These are phyloP conservation scores for Hippoglossus stenolepis DNA, from an alignment of 2,113 vertebrate genomes.

Conservation along the genomic window DNA sequence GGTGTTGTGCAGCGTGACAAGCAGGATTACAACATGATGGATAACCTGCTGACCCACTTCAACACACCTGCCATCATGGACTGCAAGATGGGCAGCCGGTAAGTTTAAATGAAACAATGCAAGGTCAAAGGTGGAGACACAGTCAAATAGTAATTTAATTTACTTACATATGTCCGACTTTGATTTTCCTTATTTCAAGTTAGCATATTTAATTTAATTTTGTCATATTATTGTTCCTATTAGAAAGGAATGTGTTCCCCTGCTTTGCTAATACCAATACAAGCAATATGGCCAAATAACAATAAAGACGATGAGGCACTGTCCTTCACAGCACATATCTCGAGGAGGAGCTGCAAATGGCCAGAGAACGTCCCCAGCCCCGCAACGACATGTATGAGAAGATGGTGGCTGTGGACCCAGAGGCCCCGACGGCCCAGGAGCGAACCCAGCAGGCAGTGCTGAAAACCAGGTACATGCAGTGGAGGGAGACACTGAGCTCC, in stretches of 20 bases:
- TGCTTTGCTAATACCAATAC: neutral
- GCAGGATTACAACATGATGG: slow-evolving; percentile 89
- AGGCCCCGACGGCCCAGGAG: slow-evolving; percentile 85
- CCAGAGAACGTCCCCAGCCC: slow-evolving; percentile 83
- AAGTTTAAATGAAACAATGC: slow-evolving; percentile 11
- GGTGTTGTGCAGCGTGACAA: slow-evolving; percentile 82
- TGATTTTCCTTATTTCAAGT: neutral
- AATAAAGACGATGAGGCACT: neutral
- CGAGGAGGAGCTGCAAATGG: slow-evolving; percentile 86
- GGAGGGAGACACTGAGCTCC: slow-evolving; percentile 89
- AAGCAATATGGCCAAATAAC: neutral
- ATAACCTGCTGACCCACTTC: slow-evolving; percentile 87
- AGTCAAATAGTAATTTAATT: neutral
- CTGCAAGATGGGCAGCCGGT: slow-evolving; percentile 92
- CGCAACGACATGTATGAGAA: slow-evolving; percentile 90
- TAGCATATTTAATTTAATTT: neutral
- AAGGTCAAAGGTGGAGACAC: too few species aligned
- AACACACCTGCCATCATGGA: slow-evolving; percentile 89
- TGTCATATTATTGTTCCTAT: neutral
- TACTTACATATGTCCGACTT: neutral
- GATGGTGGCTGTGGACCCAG: slow-evolving; percentile 88
- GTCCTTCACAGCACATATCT: slow-evolving; percentile 83
- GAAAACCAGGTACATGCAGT: slow-evolving; percentile 92
- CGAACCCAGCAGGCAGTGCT: slow-evolving; percentile 81
- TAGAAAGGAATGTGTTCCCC: too few species aligned